phyloP scores from a whole-genome alignment of 1,140 invertebrate species.

The Ectropis grisescens region DNA sequence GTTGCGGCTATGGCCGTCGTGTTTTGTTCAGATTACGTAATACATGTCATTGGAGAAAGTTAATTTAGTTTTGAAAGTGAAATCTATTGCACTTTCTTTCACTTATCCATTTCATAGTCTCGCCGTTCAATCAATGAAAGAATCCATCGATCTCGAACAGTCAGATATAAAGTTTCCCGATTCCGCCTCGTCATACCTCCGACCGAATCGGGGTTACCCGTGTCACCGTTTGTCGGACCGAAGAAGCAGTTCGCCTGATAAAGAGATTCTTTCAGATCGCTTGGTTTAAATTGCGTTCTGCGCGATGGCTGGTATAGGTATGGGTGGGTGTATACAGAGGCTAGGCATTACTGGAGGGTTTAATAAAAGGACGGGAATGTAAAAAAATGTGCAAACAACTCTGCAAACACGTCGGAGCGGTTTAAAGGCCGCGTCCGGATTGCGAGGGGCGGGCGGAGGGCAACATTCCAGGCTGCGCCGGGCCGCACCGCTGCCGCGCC shows the following conservation, averaged over 20 bases:
- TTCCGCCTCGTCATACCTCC: no score
- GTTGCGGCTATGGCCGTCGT: conserved; percentile 53
- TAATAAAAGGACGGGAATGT: conserved; percentile 58
- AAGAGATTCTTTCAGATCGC: no score
- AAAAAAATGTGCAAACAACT: conserved; percentile 69
- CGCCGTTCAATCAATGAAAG: conserved; percentile 24
- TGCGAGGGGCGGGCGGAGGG: conserved; percentile 49
- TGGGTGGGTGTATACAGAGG: no score
- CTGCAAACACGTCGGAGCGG: conserved; percentile 63
- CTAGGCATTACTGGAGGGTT: conserved; percentile 25
- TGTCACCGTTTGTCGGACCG: no score
- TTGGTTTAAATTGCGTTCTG: no score
- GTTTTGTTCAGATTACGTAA: conserved; percentile 60
- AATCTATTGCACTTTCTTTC: conserved; percentile 68
- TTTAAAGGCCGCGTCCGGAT: conserved; percentile 64
- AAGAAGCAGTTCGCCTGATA: no score
- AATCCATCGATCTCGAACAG: conserved; percentile 4
- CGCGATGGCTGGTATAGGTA: no score
- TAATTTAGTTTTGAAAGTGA: conserved; percentile 70
- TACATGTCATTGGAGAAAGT: conserved; percentile 68
- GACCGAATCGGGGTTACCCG: no score
- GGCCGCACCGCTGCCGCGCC: no score
- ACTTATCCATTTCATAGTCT: conserved; percentile 60
- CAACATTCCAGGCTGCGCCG: conserved; percentile 47
- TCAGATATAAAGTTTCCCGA: background rate